These are phyloP conservation scores for Rafetus swinhoei DNA, from an alignment of 2,113 vertebrate species.

Conservation along the genomic window DNA sequence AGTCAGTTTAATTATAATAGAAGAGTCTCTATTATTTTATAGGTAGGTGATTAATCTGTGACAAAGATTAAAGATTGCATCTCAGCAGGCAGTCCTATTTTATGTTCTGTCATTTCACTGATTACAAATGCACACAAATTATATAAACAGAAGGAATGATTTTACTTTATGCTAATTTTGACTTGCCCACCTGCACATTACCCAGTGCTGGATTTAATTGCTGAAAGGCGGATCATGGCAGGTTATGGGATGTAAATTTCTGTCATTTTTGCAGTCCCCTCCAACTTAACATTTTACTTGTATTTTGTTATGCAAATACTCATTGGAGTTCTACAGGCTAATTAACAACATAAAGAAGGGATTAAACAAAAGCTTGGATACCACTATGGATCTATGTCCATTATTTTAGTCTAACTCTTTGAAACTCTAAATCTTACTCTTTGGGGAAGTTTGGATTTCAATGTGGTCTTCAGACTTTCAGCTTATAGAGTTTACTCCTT, in stretches of 20 bases:
- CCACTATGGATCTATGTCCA: neutral
- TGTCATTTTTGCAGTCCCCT: neutral
- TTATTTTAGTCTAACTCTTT: neutral
- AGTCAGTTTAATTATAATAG: conserved; percentile 4
- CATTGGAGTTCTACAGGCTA: too few relatives aligned
- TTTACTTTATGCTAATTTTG: conserved; percentile 58
- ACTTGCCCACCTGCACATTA: conserved; percentile 35
- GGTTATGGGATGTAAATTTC: neutral
- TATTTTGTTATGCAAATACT: neutral
- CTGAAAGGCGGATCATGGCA: neutral
- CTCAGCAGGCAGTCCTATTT: conserved; percentile 17
- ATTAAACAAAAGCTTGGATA: neutral
- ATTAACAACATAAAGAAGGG: neutral
- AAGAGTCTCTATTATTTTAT: conserved; percentile 61
- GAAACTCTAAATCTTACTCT: neutral
- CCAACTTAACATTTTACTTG: neutral
- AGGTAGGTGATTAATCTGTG: conserved; percentile 33
- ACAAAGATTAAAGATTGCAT: conserved; percentile 33
- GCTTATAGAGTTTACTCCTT: neutral
- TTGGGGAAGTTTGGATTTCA: neutral
- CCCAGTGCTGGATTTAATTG: conserved; percentile 17
- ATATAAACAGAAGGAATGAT: conserved; percentile 42
- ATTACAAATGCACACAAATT: conserved; percentile 61
- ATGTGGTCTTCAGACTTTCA: neutral
- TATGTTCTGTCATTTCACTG: conserved; percentile 29